phyloP scores from a whole-genome alignment of 64 coral and sea anemone species.

The Cladopsammia gracilis region DNA sequence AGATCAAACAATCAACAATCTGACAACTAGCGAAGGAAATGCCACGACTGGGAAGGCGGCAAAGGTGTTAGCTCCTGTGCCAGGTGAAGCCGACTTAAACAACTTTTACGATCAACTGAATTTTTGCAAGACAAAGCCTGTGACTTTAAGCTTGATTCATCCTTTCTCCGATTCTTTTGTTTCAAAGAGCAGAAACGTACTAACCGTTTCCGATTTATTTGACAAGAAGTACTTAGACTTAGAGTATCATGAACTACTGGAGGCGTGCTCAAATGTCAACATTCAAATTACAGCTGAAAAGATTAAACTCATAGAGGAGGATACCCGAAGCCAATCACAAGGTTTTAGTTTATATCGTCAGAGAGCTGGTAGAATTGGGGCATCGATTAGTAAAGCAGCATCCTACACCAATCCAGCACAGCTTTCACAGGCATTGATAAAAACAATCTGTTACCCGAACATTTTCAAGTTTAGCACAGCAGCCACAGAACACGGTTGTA shows the following conservation, averaged over 20 bases:
- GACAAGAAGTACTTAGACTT: slow-evolving; percentile 32
- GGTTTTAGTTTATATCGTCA: slow-evolving; percentile 41
- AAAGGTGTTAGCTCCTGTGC: neutral
- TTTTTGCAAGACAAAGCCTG: slow-evolving; percentile 46
- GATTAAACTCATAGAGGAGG: slow-evolving; percentile 24
- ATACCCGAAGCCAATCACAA: slow-evolving; percentile 33
- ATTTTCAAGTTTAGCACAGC: slow-evolving; percentile 17
- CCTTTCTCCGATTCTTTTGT: slow-evolving; percentile 37
- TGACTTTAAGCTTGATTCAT: slow-evolving; percentile 34
- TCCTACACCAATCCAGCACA: neutral
- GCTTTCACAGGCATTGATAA: slow-evolving; percentile 22
- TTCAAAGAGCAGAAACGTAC: slow-evolving; percentile 33
- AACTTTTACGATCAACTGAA: slow-evolving; percentile 51
- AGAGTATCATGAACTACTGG: neutral
- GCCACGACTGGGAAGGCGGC: neutral
- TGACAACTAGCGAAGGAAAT: neutral
- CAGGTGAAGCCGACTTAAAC: slow-evolving; percentile 14
- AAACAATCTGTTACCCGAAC: slow-evolving; percentile 31
- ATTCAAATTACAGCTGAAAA: slow-evolving; percentile 25
- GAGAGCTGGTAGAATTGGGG: slow-evolving; percentile 54
- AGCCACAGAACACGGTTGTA: slow-evolving; percentile 22
- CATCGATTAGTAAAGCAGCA: slow-evolving; percentile 37
- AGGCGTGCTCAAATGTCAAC: slow-evolving; percentile 12
- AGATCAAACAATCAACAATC: slow-evolving; percentile 7
- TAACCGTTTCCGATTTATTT: slow-evolving; percentile 51